Percentiles rank a stretch among this genome's conserved stretches.
These are phyloP conservation scores for Cassiopea xamachana DNA, from an alignment of 30 jellyfish, hydroid and myxozoan species.

Conservation along the genomic window DNA sequence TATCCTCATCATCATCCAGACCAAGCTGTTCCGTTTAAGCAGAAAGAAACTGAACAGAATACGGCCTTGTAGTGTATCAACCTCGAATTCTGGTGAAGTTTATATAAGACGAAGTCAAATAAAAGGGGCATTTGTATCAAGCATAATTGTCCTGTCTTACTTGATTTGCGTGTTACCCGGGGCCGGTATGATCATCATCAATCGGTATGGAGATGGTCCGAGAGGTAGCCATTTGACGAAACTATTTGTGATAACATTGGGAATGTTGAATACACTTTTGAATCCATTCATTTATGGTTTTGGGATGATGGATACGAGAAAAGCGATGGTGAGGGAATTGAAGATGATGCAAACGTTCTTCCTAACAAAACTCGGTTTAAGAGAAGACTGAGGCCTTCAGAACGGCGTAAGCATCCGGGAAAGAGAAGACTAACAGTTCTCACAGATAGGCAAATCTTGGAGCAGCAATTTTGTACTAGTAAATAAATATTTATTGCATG, in stretches of 20 bases:
- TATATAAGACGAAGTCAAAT: not conserved
- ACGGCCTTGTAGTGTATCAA: not conserved
- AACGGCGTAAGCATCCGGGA: not conserved
- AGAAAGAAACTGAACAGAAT: not conserved
- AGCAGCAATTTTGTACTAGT: too few species aligned
- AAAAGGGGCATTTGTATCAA: not conserved
- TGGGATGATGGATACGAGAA: constrained; percentile 6
- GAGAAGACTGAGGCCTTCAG: not conserved
- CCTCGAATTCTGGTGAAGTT: not conserved
- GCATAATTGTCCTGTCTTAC: not conserved
- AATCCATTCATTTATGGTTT: constrained; percentile 18
- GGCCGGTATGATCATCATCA: not conserved
- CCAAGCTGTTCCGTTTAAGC: not conserved
- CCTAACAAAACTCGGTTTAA: not conserved
- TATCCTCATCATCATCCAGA: not conserved
- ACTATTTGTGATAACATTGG: not conserved
- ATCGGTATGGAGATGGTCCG: not conserved
- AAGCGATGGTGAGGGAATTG: not conserved
- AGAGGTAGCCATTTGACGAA: too few species aligned
- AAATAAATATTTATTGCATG: too few species aligned
- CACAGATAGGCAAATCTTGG: too few species aligned
- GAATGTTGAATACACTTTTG: not conserved
- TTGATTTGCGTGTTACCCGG: not conserved
- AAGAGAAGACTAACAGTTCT: too few species aligned
- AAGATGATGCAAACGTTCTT: not conserved